Base-by-base conservation (phyloP, 2,888 invertebrate species). In the Carabus problematicus region DNA sequence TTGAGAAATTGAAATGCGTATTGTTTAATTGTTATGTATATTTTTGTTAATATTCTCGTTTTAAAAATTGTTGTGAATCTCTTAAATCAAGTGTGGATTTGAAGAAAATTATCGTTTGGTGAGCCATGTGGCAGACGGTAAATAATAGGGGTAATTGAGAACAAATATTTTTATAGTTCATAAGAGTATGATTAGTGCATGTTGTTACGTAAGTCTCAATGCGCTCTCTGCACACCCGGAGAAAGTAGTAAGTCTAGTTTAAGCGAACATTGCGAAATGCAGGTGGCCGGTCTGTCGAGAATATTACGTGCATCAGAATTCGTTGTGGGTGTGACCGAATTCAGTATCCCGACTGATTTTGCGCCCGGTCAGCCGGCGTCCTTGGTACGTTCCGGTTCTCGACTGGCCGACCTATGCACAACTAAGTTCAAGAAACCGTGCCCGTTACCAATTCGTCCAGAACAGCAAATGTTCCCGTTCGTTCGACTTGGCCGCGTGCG, bases 221-320 rank as follows among this genome's bases (percentile, higher is more conserved):
- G 29, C 12, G 55, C 47, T 52, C 9, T 69, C 61, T 69, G 69
- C 62, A 69, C 55, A 56, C 29, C 43, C 29, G 42, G 69, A 78
- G 78, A 78, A 78, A 78, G 78, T 80, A 77, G 77, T 74, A 76
- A 72, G 75, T 77, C 77, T 76, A 75, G 77, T 78, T 78, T 74
- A 72, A 75, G 71, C 73, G 73, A 59, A 29, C 43, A 74, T 77
- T 76, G 75, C 76, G 75, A 77, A 77, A 77, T 60, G 60, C 64
- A 64, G 40, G 52, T 62, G 52, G 55, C 61, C 54, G 61, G 43
- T 43, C 43, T 12, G 47, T 42, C 56, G 56, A 45, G 49, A 66
- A 58, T 47, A 58, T n/a, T 66, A 54, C 61, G 39, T 61, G 39
- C 61, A 61, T 45, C 61, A 52, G 69, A 62, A 62, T 62, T 69